Percentiles rank a stretch among this genome's conserved stretches.
Conservation (phyloP, 2,113 vertebrate species). For the Mastomys natalensis region DNA sequence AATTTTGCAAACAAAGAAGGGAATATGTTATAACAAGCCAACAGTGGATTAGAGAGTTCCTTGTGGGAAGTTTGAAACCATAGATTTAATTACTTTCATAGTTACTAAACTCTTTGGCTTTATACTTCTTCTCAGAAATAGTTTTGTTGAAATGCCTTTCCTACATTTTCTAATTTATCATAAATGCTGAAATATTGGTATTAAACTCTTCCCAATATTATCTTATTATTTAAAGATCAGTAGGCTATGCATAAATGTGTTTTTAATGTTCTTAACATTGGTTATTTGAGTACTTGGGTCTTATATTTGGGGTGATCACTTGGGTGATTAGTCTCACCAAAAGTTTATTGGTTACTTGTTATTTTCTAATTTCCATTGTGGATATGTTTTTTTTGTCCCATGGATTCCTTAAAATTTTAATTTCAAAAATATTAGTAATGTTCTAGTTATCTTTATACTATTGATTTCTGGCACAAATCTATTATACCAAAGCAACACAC, state of each 20-base stretch:
- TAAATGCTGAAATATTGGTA: neutral
- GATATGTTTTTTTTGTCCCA: neutral
- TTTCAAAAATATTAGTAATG: neutral
- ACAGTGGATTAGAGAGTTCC: neutral
- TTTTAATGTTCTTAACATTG: neutral
- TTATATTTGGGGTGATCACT: neutral
- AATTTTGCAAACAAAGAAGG: neutral
- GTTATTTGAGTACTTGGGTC: neutral
- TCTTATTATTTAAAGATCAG: neutral
- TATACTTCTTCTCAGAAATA: neutral
- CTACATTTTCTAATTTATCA: constrained; percentile 43
- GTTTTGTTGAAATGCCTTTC: constrained; percentile 1
- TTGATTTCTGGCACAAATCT: neutral
- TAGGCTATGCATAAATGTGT: neutral
- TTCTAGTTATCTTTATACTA: neutral
- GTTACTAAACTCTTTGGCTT: neutral
- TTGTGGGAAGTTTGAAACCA: neutral
- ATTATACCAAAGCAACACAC: neutral
- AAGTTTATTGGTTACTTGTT: neutral
- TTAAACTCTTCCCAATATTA: neutral
- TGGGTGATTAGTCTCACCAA: neutral
- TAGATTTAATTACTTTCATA: constrained; percentile 1
- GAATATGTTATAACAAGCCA: neutral
- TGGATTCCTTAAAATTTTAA: neutral
- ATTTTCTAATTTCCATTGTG: neutral